phyloP scores from a whole-genome alignment of 2,888 invertebrate genomes.

The Caenorhabditis virilis region DNA sequence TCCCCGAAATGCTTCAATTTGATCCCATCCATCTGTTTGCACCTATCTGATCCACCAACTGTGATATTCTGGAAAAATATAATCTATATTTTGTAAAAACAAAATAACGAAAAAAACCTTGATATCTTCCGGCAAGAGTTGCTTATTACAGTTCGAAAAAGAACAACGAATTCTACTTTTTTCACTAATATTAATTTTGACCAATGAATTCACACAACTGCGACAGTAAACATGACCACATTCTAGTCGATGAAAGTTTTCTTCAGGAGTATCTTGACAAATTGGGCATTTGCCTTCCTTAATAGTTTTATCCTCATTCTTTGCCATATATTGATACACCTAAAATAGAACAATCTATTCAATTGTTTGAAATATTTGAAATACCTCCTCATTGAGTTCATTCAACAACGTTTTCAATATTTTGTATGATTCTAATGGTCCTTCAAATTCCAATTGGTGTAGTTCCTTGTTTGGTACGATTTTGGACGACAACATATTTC shows the following conservation, averaged over 20 bases:
- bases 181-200: background rate
- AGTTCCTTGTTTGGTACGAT: too few species aligned
- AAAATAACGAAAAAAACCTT: background rate
- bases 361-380: background rate
- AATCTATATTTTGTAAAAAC: too few species aligned
- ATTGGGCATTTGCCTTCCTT: background rate
- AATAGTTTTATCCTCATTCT: too few species aligned
- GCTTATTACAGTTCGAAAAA: background rate
- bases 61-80: background rate
- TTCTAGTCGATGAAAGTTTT: conserved; percentile 1
- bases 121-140: background rate
- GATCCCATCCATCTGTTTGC: background rate
- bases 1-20: background rate
- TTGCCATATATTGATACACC: too few species aligned
- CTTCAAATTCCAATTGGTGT: too few species aligned
- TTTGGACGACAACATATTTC: too few species aligned
- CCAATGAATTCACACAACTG: background rate
- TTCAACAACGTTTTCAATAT: background rate
- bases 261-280: background rate
- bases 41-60: background rate
- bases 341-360: too few species aligned
- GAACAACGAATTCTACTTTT: too few species aligned
- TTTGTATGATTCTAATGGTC: background rate
- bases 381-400: background rate
- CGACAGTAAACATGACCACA: conserved; percentile 5